Percentiles rank a stretch among this genome's conserved stretches.
These are phyloP conservation scores for Tetropium fuscum DNA, from an alignment of 2,888 invertebrate genomes.

Conservation along the genomic window DNA sequence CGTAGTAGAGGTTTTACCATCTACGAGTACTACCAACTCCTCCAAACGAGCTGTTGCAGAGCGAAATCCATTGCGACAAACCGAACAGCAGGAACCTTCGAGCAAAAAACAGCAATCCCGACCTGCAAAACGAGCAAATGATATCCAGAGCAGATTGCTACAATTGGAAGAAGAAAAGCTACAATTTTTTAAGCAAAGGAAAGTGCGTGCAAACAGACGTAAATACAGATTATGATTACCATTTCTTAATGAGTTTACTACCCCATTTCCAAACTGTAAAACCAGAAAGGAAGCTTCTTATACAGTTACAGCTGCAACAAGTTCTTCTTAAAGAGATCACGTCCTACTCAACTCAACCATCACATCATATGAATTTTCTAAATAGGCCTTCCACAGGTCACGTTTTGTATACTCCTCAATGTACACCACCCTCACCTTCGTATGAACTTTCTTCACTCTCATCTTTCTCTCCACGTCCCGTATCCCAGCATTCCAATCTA, in stretches of 20 bases:
- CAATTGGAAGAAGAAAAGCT: slow-evolving; percentile 23
- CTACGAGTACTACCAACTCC: slow-evolving; percentile 3
- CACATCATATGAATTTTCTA: slow-evolving; percentile 14
- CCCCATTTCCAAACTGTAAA: slow-evolving; percentile 27
- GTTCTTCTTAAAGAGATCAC: slow-evolving; percentile 18
- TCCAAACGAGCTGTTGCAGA: slow-evolving; percentile 12
- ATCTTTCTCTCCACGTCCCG: slow-evolving; percentile 14
- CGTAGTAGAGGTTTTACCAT: slow-evolving; percentile 10
- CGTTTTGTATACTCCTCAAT: slow-evolving; percentile 12
- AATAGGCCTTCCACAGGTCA: slow-evolving; percentile 10
- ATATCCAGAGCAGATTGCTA: slow-evolving; percentile 9
- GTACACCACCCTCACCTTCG: slow-evolving; percentile 21
- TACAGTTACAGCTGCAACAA: slow-evolving; percentile 21
- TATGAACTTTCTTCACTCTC: slow-evolving; percentile 21
- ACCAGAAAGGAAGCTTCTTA: slow-evolving; percentile 24
- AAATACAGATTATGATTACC: slow-evolving; percentile 26
- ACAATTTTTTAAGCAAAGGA: slow-evolving; percentile 18
- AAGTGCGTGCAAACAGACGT: slow-evolving; percentile 12
- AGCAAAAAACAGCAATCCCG: slow-evolving; percentile 9
- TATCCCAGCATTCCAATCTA: slow-evolving; percentile 15
- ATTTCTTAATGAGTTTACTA: slow-evolving; percentile 28
- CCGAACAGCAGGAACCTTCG: not conserved
- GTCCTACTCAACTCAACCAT: slow-evolving; percentile 17
- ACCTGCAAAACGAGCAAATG: slow-evolving; percentile 9
- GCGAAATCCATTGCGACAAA: slow-evolving; percentile 5